These are phyloP conservation scores for Colaptes auratus DNA, from an alignment of 2,113 vertebrate genomes.

Conservation along the genomic window DNA sequence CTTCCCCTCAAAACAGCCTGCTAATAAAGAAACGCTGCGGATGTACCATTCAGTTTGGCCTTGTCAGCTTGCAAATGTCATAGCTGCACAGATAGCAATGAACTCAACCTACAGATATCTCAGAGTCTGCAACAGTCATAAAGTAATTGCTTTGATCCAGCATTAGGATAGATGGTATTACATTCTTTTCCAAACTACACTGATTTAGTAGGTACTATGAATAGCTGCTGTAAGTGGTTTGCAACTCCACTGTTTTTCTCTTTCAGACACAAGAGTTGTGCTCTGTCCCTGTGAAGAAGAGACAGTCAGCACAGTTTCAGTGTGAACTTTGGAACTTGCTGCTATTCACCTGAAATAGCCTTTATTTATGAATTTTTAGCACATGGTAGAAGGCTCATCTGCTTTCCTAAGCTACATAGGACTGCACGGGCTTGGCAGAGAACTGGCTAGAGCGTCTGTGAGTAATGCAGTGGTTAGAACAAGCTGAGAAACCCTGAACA, in stretches of 20 bases:
- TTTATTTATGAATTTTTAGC: neutral
- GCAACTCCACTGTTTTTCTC: neutral
- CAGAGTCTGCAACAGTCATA: neutral
- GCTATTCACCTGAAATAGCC: neutral
- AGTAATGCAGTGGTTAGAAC: conserved; percentile 2
- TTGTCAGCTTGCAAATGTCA: neutral
- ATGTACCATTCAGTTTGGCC: neutral
- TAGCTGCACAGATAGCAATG: neutral
- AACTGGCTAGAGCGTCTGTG: neutral
- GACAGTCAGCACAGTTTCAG: neutral
- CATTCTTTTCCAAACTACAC: neutral
- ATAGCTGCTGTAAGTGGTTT: neutral
- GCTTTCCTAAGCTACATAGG: neutral
- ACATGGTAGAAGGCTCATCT: neutral
- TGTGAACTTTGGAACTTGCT: neutral
- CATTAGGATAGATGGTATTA: neutral
- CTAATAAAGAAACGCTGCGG: neutral
- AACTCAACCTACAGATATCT: neutral
- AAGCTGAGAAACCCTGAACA: neutral
- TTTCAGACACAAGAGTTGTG: neutral
- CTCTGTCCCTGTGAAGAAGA: neutral
- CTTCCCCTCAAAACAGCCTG: neutral
- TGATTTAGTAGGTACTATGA: neutral
- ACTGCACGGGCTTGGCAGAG: neutral
- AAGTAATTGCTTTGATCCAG: neutral